These are phyloP conservation scores for Dromococcyx pavoninus DNA, from an alignment of 2,797 vertebrate species.

Conservation along the genomic window DNA sequence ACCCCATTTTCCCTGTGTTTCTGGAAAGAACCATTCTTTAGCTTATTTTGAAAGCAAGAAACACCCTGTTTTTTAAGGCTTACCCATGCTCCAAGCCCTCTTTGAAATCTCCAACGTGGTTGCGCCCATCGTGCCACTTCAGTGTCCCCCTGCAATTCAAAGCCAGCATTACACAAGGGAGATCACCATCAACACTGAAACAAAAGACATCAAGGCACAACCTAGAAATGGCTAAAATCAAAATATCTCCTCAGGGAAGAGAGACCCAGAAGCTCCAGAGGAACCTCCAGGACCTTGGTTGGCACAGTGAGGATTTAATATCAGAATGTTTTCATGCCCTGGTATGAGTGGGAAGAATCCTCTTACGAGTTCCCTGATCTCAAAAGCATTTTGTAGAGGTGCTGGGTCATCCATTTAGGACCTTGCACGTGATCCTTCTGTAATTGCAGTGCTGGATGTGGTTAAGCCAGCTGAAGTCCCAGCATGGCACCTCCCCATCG, in stretches of 20 bases:
- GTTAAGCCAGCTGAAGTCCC: not conserved
- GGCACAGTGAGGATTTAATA: not conserved
- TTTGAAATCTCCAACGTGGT: conserved; percentile 74
- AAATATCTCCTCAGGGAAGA: not conserved
- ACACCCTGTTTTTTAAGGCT: not conserved
- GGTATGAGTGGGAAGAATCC: not conserved
- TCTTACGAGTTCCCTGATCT: not conserved
- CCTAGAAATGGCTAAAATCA: not conserved
- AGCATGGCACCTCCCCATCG: not conserved
- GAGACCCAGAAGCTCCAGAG: not conserved
- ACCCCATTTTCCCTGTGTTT: rapidly evolving
- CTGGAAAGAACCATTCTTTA: not conserved
- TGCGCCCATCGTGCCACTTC: conserved; percentile 75
- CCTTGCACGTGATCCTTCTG: not conserved
- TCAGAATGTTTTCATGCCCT: not conserved
- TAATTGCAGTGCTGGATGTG: not conserved
- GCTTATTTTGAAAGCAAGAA: not conserved
- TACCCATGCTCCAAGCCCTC: conserved; percentile 79
- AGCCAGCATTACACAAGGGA: not conserved
- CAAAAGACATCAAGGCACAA: not conserved
- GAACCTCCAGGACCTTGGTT: not conserved
- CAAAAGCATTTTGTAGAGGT: not conserved
- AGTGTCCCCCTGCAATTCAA: conserved; percentile 73
- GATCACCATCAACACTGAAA: not conserved
- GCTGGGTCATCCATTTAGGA: not conserved